phyloP scores from a whole-genome alignment of 2,797 vertebrate species.

The Fringilla coelebs region DNA sequence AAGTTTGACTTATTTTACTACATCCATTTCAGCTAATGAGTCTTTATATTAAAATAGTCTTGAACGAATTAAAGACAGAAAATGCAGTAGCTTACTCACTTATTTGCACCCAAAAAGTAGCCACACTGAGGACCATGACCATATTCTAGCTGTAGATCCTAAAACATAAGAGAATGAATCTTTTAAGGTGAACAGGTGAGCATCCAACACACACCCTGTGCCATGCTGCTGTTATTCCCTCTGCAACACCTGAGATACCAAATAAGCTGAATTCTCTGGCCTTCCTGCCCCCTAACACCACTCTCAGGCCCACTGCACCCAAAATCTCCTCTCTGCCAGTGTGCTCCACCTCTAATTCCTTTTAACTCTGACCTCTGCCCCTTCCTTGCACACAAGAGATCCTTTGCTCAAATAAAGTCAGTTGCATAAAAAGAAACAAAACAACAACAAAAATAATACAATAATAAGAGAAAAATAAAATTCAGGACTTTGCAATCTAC shows the following conservation, averaged over 20 bases:
- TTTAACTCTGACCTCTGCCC: background rate
- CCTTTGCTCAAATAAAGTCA: background rate
- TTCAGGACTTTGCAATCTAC: background rate
- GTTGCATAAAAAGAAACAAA: background rate
- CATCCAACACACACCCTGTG: background rate
- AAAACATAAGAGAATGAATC: background rate
- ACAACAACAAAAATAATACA: background rate
- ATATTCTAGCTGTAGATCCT: slow-evolving; percentile 93
- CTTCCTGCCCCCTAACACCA: background rate
- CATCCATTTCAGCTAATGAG: background rate
- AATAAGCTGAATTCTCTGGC: background rate
- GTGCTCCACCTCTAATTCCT: background rate
- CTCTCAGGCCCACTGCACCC: background rate
- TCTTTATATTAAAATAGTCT: background rate
- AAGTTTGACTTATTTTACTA: background rate
- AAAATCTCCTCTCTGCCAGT: background rate
- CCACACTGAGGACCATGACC: slow-evolving; percentile 84
- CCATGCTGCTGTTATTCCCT: background rate
- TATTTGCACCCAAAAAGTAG: slow-evolving; percentile 90
- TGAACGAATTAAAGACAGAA: background rate
- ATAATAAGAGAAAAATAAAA: background rate
- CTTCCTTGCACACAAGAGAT: background rate
- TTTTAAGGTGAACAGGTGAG: background rate
- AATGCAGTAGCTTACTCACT: slow-evolving; percentile 79
- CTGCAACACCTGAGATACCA: background rate